phyloP scores from a whole-genome alignment of 2,888 invertebrate genomes.

The Caenorhabditis panamensis region DNA sequence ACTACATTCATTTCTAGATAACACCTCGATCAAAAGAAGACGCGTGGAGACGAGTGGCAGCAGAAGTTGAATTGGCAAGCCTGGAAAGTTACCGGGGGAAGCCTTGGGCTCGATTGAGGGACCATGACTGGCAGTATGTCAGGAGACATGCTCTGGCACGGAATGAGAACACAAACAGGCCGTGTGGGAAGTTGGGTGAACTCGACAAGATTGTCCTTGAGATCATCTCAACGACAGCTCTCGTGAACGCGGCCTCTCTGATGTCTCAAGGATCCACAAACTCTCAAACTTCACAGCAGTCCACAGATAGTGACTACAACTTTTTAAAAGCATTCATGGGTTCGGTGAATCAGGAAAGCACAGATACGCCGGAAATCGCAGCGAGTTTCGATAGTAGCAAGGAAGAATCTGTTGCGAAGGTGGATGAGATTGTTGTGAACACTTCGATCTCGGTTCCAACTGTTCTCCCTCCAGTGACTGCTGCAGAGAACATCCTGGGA shows the following conservation, averaged over 20 bases:
- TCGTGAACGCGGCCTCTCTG: constrained; percentile 46
- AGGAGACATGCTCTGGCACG: constrained; percentile 66
- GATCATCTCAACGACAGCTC: constrained; percentile 55
- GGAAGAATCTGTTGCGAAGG: constrained; percentile 9
- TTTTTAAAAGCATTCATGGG: constrained; percentile 25
- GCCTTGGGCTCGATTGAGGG: constrained; percentile 64
- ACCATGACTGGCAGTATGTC: constrained; percentile 71
- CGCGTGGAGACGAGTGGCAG: constrained; percentile 63
- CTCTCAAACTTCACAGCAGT: constrained; percentile 53
- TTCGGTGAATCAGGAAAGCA: constrained; percentile 50
- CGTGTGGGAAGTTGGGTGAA: constrained; percentile 61
- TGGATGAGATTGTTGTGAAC: constrained; percentile 27
- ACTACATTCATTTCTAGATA: constrained; percentile 29
- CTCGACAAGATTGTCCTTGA: constrained; percentile 60
- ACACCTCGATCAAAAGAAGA: constrained; percentile 66
- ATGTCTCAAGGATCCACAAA: constrained; percentile 49
- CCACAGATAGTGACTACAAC: constrained; percentile 52
- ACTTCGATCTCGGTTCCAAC: constrained; percentile 25
- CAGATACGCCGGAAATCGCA: constrained; percentile 44
- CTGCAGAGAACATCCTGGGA: constrained; percentile 39
- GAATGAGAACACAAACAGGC: constrained; percentile 54
- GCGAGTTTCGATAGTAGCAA: constrained; percentile 37
- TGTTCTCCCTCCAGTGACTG: neutral
- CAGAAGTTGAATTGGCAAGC: constrained; percentile 52
- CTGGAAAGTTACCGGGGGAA: constrained; percentile 63